Base-by-base conservation (phyloP, 2,888 invertebrate genomes). In the Pyralis farinalis region DNA sequence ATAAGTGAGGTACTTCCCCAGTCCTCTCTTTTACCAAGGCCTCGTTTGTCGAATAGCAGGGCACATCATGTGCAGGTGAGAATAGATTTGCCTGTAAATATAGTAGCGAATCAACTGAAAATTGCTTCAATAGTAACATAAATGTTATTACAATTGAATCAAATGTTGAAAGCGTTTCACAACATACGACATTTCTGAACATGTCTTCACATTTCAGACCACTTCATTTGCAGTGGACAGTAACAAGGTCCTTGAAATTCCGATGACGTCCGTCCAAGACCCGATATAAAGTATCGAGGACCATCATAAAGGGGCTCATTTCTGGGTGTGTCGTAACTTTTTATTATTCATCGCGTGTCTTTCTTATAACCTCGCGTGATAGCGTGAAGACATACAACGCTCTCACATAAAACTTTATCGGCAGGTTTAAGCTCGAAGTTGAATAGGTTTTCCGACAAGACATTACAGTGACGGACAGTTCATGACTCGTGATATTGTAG, bases 281-380 rank as follows among this genome's bases (percentile, higher is more conserved):
- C 40, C 34, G 35, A 27, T 42, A 40, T 47, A 44, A 44, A 47
- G 38, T 47, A 47, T 50, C 20, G 37, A 44, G 47, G 35, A 34
- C 40, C 34, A 35, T 36, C 47, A 54, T 66, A 60, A 63, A 63
- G 49, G 55, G 55, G 50, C 44, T 58, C 53, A 50, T 61, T 54
- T 46, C 53, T 49, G 47, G 52, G 52, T 44, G 40, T 42, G 45
- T 55, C 55, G 53, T 61, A 55, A 59, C 48, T 47, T 52, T 70
- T 63, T 66, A 61, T 34, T 58, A 47, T 49, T 43, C 47, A 49
- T 52, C 38, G 31, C 40, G 25, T 41, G 21, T 35, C 12, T 37
- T 11, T 25, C 33, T 30, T 40, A 30, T 28, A 21, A 5, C 38
- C 16, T 22, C 10, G 12, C 42, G 12, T 42, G 28, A 29, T 29